Evolutionary conservation across 2,113 vertebrate genomes (phyloP).

Genomic region (Strigops habroptila): DNA sequence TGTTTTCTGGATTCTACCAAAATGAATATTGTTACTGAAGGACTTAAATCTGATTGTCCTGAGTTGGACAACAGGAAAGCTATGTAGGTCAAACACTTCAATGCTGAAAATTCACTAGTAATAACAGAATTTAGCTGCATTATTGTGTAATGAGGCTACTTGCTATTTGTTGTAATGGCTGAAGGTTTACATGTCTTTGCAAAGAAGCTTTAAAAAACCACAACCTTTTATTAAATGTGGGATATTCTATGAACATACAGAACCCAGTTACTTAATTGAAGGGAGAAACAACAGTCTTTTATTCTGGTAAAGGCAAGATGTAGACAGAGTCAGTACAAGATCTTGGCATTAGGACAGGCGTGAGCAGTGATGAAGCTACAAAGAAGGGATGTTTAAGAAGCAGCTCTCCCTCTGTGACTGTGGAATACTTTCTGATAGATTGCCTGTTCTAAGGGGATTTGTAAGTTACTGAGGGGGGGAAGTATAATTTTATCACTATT

Average conservation of each 20-base stretch:
- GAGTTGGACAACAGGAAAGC: neutral
- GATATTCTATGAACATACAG: neutral
- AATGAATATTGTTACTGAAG: neutral
- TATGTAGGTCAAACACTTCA: slow-evolving; percentile 37
- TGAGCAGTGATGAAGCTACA: neutral
- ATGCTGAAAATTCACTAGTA: neutral
- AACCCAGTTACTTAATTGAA: neutral
- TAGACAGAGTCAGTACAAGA: neutral
- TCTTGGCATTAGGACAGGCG: neutral
- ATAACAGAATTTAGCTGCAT: neutral
- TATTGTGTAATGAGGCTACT: neutral
- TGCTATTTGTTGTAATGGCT: neutral
- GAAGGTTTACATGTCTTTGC: neutral
- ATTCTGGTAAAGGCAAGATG: neutral
- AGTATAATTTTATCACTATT: neutral
- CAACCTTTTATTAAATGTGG: neutral
- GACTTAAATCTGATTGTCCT: neutral
- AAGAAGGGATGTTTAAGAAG: neutral
- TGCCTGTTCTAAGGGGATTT: slow-evolving; percentile 2
- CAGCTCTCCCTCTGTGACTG: neutral
- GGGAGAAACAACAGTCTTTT: neutral
- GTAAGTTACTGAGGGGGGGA: neutral
- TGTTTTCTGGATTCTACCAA: neutral
- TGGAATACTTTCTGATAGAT: slow-evolving; percentile 10
- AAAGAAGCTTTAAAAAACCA: neutral